Percentiles rank a stretch among this genome's conserved stretches.
phyloP scores from a whole-genome alignment of 2,888 invertebrate species.

The Drosophila neotestacea region DNA sequence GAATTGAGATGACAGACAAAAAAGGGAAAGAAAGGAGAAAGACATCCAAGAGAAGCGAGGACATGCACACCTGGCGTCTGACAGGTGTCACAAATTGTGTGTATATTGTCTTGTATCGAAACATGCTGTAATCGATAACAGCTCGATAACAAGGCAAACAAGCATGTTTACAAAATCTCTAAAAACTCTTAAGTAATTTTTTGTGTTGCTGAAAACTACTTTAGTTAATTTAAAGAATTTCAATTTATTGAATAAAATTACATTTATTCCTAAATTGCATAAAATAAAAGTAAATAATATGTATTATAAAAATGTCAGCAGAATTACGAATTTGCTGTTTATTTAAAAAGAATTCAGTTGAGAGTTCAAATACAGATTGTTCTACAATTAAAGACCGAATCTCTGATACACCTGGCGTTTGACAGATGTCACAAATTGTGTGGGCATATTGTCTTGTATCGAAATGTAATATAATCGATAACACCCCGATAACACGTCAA shows the following conservation, averaged over 20 bases:
- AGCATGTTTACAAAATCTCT: no score
- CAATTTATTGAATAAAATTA: no score
- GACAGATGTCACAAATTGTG: constrained; percentile 13
- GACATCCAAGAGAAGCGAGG: not conserved
- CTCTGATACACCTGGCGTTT: not conserved
- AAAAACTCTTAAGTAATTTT: no score
- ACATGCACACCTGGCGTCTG: not conserved
- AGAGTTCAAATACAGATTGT: not conserved
- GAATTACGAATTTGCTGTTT: no score
- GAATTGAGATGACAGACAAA: constrained; percentile 64
- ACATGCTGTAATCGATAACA: constrained; percentile 17
- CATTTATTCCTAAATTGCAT: no score
- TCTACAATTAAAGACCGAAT: no score
- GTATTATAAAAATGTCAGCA: no score
- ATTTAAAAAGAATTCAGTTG: not conserved
- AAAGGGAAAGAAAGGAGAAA: not conserved
- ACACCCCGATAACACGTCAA: constrained; percentile 42
- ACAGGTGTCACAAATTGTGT: constrained; percentile 12
- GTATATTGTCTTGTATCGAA: not conserved
- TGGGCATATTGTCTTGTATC: not conserved
- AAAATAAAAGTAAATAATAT: no score
- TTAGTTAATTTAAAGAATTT: no score
- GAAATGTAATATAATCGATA: constrained; percentile 15
- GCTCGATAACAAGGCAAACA: constrained; percentile 43
- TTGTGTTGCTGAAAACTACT: no score